Evolutionary conservation across 2,113 vertebrate species (phyloP).

Genomic region (Benitochromis conjunctus): DNA sequence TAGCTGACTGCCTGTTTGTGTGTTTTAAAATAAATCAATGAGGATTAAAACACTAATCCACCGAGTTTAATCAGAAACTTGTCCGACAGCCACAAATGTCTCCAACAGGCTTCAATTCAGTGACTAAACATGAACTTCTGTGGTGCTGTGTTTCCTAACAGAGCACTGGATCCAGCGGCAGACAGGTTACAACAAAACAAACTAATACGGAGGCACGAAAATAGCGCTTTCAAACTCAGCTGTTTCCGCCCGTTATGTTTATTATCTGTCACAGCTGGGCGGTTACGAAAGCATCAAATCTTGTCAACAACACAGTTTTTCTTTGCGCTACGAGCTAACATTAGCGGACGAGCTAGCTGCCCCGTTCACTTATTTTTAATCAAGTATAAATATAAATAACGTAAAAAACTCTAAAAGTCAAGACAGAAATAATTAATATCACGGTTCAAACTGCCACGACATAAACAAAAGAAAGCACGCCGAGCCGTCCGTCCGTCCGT

Average conservation of each 20-base stretch:
- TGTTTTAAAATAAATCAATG: constrained; percentile 13
- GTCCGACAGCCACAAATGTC: not conserved
- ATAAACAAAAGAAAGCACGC: constrained; percentile 22
- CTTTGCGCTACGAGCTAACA: constrained; percentile 36
- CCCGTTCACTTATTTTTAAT: not conserved
- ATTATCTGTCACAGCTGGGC: not conserved
- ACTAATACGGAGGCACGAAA: not conserved
- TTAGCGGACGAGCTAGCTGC: constrained; percentile 33
- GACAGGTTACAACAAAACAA: not conserved
- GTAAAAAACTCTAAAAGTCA: not conserved
- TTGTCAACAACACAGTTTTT: constrained; percentile 23
- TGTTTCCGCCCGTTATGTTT: not conserved
- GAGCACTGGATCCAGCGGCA: not conserved
- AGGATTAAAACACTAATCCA: not conserved
- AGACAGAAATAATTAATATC: not conserved
- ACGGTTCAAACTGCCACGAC: constrained; percentile 14
- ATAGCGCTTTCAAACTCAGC: not conserved
- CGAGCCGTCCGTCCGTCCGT: not conserved
- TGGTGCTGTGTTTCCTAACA: not conserved
- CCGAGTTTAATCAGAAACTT: not conserved
- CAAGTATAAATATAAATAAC: constrained; percentile 30
- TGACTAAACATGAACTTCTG: not conserved
- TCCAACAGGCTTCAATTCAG: not conserved
- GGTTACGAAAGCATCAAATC: constrained; percentile 48
- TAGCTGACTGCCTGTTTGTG: not conserved